These are phyloP conservation scores for Sinohyriopsis cumingii DNA, from an alignment of 2,888 invertebrate species.

Conservation along the genomic window DNA sequence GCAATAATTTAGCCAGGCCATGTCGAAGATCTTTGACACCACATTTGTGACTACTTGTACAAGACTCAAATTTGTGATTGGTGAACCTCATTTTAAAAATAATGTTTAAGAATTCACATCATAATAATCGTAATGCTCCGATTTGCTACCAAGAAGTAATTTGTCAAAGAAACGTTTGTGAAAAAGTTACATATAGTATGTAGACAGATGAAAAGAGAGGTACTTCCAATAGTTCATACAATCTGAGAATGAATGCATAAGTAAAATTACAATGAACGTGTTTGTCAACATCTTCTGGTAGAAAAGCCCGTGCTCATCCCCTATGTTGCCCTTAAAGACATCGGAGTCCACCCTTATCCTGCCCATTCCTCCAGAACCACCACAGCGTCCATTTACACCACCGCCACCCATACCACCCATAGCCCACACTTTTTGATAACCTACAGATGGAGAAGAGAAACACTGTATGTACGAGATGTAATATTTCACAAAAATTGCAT, in stretches of 20 bases:
- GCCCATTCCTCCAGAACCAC: conserved; percentile 47
- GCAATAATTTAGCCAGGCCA: too few species aligned
- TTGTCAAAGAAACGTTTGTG: too few species aligned
- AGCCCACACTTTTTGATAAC: conserved; percentile 35
- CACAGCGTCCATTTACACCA: conserved; percentile 33
- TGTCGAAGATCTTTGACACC: too few species aligned
- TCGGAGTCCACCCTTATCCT: conserved; percentile 46
- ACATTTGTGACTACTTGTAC: too few species aligned
- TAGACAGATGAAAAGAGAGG: too few species aligned
- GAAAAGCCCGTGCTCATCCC: conserved; percentile 15
- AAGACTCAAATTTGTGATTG: too few species aligned
- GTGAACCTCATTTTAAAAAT: too few species aligned
- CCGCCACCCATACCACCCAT: conserved; percentile 50
- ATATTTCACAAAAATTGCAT: too few species aligned
- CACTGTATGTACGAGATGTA: not conserved
- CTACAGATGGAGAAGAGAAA: conserved; percentile 13
- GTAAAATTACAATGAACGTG: conserved; percentile 11
- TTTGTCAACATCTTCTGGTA: conserved; percentile 19
- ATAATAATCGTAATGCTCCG: too few species aligned
- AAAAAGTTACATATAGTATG: too few species aligned
- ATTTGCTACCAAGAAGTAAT: too few species aligned
- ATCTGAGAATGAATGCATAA: not conserved
- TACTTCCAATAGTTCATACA: not conserved
- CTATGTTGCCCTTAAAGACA: conserved; percentile 34
- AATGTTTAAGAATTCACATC: too few species aligned